phyloP scores from a whole-genome alignment of 2,113 vertebrate genomes.

The Isurus oxyrinchus region DNA sequence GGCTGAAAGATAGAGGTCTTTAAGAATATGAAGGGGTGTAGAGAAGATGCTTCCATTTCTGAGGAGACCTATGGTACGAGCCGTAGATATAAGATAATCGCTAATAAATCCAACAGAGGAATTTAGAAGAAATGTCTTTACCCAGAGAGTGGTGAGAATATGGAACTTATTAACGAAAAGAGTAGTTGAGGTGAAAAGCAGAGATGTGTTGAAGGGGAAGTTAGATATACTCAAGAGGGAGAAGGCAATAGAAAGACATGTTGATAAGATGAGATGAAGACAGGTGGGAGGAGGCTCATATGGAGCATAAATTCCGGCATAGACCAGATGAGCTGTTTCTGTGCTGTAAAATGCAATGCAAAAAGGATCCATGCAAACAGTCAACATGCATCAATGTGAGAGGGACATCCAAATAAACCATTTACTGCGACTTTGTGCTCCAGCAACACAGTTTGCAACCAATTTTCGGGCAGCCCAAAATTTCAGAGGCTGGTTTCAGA shows the following conservation, averaged over 20 bases:
- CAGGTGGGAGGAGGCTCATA: neutral
- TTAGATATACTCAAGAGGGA: neutral
- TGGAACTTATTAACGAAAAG: neutral
- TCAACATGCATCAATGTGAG: neutral
- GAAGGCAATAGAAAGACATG: too few species aligned
- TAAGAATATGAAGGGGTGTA: neutral
- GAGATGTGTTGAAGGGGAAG: neutral
- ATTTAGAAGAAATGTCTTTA: neutral
- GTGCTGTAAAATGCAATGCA: neutral
- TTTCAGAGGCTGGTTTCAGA: neutral
- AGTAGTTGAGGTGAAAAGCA: neutral
- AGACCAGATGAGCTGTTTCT: neutral
- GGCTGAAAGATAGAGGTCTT: neutral
- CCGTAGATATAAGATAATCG: neutral
- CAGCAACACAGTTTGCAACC: neutral
- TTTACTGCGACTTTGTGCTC: neutral
- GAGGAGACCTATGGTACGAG: neutral
- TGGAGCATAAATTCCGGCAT: neutral
- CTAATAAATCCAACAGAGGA: neutral
- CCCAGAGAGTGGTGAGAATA: neutral
- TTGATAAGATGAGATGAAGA: neutral
- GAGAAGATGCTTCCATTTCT: neutral
- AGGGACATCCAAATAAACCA: neutral
- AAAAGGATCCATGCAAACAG: neutral
- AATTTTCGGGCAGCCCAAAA: neutral